These are phyloP conservation scores for Brenthis ino DNA, from an alignment of 2,888 invertebrate genomes.

Conservation along the genomic window DNA sequence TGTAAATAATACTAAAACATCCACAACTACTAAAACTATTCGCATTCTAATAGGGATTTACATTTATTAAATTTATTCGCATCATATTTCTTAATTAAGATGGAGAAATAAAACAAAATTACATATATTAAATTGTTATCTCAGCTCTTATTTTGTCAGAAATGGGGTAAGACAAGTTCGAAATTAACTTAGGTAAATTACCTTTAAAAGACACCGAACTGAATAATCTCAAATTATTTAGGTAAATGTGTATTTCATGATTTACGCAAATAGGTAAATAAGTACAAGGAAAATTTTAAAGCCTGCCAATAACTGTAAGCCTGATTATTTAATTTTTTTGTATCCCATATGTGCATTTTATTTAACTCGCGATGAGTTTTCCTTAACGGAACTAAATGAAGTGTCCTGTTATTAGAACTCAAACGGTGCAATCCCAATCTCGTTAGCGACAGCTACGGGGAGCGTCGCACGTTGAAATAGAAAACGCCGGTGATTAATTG, in stretches of 20 bases:
- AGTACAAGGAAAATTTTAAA: background rate
- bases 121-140: slow-evolving; percentile 62
- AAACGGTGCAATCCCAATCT: slow-evolving; percentile 64
- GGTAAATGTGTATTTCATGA: too few relatives aligned
- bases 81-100: too few relatives aligned
- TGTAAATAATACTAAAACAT: background rate
- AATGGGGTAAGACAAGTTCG: slow-evolving; percentile 61
- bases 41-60: slow-evolving; percentile 56
- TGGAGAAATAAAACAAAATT: slow-evolving; percentile 57
- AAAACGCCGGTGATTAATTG: slow-evolving; percentile 81
- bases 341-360: background rate
- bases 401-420: slow-evolving; percentile 48
- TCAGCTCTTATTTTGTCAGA: slow-evolving; percentile 66
- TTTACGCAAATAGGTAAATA: background rate
- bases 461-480: slow-evolving; percentile 67
- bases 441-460: slow-evolving; percentile 54
- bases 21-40: background rate
- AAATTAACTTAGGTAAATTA: slow-evolving; percentile 68
- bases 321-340: background rate
- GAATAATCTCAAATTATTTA: slow-evolving; percentile 47
- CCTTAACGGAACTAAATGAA: slow-evolving; percentile 38
- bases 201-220: slow-evolving; percentile 61
- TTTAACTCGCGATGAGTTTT: slow-evolving; percentile 21
- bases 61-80: slow-evolving; percentile 28
- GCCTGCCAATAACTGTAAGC: background rate